Evolutionary conservation across 2,888 invertebrate genomes (phyloP), one percentile per base, ranked within the genome.

Genomic region (Terebella lapidaria): DNA sequence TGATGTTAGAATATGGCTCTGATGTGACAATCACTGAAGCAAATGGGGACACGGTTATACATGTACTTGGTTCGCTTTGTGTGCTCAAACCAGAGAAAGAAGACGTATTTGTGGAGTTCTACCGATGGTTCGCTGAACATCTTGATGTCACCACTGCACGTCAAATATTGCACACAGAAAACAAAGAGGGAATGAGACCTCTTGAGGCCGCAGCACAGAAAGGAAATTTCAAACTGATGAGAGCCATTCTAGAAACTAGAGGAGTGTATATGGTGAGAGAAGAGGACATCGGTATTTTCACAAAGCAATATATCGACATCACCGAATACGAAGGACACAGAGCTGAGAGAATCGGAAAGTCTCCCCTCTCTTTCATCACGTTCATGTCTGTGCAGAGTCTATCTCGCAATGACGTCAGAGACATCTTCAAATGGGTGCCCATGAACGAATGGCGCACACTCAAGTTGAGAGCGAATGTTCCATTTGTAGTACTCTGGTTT

Each of bases 271-370:
- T 22, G 35, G 20, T 35, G 20, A 55, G 35, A 55, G 55, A 55
- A 20, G 55, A 29, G 10, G 35, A 30, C 55, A 15, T 30, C 1
- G 55, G 55, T 2, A n/a, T 55, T n/a, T 22, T 20, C 4, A 29
- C 25, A 29, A 30, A 55, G 20, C 30, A 22, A 28, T 55, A 35
- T 29, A 30, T 30, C 29, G 55, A 55, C 29, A 55, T 55, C 20
- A 55, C 55, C 26, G 55, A 55, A 3, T 55, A 55, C 24, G 55
- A 55, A 22, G n/a, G 42, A 10, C n/a, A 15, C 42, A 15, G 10
- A n/a, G 10, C 42, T 10, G n/a, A 10, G 42, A 10, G 42, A 35
- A 10, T 10, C 42, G 42, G 42, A 15, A 35, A 35, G 42, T 35
- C 42, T 15, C 42, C 42, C 10, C 42, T 35, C 10, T 10, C 42